Percentiles rank a stretch among this genome's conserved stretches.
Evolutionary conservation across 1,140 invertebrate genomes (phyloP).

Genomic region (Penaeus indicus): DNA sequence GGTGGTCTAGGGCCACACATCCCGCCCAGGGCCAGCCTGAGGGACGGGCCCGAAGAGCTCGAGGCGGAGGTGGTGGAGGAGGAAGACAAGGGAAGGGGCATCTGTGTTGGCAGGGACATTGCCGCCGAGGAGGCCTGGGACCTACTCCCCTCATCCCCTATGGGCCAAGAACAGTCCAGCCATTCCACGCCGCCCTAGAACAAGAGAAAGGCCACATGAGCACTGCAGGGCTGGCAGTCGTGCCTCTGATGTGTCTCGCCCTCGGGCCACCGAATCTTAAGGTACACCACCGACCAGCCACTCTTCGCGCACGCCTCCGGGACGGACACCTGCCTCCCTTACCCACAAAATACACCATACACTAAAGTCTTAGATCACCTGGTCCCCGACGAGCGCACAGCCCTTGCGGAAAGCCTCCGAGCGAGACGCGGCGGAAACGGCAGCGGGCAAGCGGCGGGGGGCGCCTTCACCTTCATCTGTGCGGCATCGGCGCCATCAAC

Average conservation of each 20-base stretch:
- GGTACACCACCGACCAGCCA: neutral
- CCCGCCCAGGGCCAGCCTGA: neutral
- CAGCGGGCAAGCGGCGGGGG: no score
- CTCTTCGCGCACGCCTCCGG: neutral
- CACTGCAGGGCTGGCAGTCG: conserved; percentile 44
- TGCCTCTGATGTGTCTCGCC: neutral
- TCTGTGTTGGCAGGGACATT: conserved; percentile 38
- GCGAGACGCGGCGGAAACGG: no score
- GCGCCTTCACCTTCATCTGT: conserved; percentile 35
- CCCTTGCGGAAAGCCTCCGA: no score
- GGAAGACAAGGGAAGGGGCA: conserved; percentile 27
- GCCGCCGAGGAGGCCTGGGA: conserved; percentile 44
- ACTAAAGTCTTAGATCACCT: no score
- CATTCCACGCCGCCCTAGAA: conserved; percentile 61
- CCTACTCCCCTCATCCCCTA: conserved; percentile 34
- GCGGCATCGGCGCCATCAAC: conserved; percentile 17
- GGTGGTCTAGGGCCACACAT: neutral
- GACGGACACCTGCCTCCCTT: no score
- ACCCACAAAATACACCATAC: no score
- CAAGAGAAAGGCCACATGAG: conserved; percentile 53
- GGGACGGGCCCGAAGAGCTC: neutral
- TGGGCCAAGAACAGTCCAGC: conserved; percentile 51
- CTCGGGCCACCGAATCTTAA: neutral
- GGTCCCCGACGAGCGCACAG: no score
- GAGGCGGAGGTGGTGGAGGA: conserved; percentile 16